Percentiles rank a stretch among this genome's conserved stretches.
Conservation (phyloP, 2,113 vertebrate genomes). For the Arizona elegans region DNA sequence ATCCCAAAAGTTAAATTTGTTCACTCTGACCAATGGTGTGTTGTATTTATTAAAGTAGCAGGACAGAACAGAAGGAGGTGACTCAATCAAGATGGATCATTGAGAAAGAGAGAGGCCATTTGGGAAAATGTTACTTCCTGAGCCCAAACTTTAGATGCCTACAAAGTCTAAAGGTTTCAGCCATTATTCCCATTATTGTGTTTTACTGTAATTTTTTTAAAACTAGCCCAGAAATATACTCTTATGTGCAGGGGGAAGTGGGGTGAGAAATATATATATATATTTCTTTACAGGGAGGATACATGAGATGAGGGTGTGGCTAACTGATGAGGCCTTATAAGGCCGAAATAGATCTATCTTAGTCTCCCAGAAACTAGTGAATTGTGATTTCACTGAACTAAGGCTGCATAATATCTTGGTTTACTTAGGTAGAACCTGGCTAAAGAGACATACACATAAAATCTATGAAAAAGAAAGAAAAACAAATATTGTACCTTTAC, state of each 20-base stretch:
- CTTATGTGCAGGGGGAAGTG: background rate
- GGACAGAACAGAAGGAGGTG: background rate
- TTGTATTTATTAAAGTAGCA: conserved; percentile 36
- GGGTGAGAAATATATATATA: background rate
- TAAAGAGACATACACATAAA: too few relatives aligned
- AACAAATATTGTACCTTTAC: too few relatives aligned
- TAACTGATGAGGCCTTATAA: too few relatives aligned
- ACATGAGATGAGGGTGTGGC: too few relatives aligned
- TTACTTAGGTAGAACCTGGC: too few relatives aligned
- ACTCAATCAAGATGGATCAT: background rate
- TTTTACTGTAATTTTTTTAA: background rate
- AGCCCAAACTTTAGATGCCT: background rate
- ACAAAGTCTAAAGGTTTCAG: background rate
- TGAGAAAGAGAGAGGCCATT: background rate
- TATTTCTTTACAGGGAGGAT: too few relatives aligned
- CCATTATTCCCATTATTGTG: background rate
- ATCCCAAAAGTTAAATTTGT: conserved; percentile 12
- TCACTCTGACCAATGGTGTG: background rate
- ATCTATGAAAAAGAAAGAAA: too few relatives aligned
- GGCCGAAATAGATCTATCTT: too few relatives aligned
- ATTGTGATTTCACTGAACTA: too few relatives aligned
- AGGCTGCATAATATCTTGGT: too few relatives aligned
- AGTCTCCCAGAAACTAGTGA: too few relatives aligned
- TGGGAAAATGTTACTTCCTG: background rate
- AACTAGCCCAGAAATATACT: background rate